Evolutionary conservation across 2,113 vertebrate species (phyloP).

Genomic region (Plecturocebus donacophilus): DNA sequence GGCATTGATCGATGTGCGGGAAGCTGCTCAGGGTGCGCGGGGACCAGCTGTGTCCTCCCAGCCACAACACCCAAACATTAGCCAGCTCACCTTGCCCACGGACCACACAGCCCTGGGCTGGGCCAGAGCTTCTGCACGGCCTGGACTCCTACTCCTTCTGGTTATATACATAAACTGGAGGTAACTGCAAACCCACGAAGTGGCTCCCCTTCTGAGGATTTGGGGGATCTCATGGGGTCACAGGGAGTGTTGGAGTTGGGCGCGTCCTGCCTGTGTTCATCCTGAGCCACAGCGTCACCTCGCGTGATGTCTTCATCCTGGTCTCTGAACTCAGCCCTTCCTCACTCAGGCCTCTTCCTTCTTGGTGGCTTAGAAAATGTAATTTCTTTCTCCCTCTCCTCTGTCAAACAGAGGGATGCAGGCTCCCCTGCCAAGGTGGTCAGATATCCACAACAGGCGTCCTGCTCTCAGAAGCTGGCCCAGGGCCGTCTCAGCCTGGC

Average conservation of each 20-base stretch:
- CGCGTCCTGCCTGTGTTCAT: background rate
- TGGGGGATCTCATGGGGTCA: background rate
- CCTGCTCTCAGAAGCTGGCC: background rate
- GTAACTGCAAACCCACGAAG: background rate
- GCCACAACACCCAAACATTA: background rate
- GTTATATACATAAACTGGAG: background rate
- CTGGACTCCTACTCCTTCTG: background rate
- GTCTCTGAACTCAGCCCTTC: background rate
- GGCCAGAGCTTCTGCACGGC: background rate
- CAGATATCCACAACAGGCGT: background rate
- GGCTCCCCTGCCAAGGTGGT: background rate
- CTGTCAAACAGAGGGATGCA: background rate
- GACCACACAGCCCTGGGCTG: accelerated
- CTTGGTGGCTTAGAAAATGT: background rate
- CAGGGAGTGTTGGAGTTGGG: background rate
- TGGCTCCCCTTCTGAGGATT: background rate
- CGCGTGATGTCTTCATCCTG: background rate
- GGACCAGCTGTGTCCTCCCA: background rate
- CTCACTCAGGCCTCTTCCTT: background rate
- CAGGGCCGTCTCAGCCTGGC: background rate
- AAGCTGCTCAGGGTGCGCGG: background rate
- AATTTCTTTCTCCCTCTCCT: background rate
- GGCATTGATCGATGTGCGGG: constrained; percentile 64
- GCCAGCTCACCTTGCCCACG: accelerated
- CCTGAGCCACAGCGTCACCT: background rate